Evolutionary conservation across 2,113 vertebrate species (phyloP).

Genomic region (Tupaia tana): DNA sequence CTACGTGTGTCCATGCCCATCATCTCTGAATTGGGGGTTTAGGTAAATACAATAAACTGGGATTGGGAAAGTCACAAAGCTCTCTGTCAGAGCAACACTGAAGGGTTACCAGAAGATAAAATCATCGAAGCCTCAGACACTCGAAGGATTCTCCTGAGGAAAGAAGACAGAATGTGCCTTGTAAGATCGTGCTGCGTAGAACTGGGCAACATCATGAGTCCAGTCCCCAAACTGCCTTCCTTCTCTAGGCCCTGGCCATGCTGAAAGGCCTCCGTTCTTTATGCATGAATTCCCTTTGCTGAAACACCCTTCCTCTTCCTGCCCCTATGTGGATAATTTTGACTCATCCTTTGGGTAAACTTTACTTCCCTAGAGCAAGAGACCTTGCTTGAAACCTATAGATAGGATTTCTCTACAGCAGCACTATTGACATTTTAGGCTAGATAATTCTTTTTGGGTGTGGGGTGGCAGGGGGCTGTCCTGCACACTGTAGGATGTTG

Average conservation of each 20-base stretch:
- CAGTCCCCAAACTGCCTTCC: neutral
- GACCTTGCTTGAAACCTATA: neutral
- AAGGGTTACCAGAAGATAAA: neutral
- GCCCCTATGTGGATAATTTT: neutral
- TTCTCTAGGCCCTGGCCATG: neutral
- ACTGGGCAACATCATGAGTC: neutral
- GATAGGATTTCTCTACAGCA: neutral
- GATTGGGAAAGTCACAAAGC: neutral
- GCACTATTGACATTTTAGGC: neutral
- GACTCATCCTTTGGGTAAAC: neutral
- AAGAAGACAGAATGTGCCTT: neutral
- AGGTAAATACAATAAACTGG: neutral
- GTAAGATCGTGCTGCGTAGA: neutral
- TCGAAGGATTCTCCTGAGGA: neutral
- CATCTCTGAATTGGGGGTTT: neutral
- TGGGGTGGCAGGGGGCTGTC: neutral
- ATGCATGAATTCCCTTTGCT: neutral
- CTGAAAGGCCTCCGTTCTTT: neutral
- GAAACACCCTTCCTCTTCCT: neutral
- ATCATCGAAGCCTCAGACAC: neutral
- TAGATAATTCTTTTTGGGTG: neutral
- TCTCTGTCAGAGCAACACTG: neutral
- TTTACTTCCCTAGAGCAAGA: neutral
- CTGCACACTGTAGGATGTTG: neutral
- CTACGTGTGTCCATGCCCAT: neutral